Evolutionary conservation across 2,888 invertebrate species (phyloP).

Genomic region (Myathropa florea): DNA sequence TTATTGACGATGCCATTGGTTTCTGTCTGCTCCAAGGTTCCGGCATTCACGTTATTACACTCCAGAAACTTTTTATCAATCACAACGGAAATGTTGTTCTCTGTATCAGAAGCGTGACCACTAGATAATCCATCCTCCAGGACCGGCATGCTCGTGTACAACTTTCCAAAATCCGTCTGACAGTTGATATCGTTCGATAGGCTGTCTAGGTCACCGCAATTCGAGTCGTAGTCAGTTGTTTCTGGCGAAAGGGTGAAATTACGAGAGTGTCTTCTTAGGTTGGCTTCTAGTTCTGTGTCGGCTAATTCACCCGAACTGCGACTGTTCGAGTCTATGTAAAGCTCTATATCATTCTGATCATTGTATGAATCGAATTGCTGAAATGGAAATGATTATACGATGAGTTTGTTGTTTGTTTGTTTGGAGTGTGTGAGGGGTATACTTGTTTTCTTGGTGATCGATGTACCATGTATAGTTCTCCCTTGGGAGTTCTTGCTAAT

Average conservation of each 20-base stretch:
- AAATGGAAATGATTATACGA: not conserved
- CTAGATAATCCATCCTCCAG: slow-evolving; percentile 97
- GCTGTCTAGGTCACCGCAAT: slow-evolving; percentile 92
- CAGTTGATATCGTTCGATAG: slow-evolving; percentile 80
- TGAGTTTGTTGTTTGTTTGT: not conserved
- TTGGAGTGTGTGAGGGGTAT: not conserved
- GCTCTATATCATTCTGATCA: slow-evolving; percentile 79
- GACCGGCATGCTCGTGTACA: slow-evolving; percentile 92
- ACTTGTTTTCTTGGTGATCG: slow-evolving; percentile 78
- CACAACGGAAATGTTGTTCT: slow-evolving; percentile 85
- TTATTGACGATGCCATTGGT: slow-evolving; percentile 65
- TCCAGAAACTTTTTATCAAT: slow-evolving; percentile 74
- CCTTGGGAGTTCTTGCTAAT: slow-evolving; percentile 80
- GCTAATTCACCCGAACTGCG: slow-evolving; percentile 79
- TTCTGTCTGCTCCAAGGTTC: slow-evolving; percentile 71
- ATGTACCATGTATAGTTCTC: slow-evolving; percentile 78
- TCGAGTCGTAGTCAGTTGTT: slow-evolving; percentile 95
- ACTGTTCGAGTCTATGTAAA: slow-evolving; percentile 80
- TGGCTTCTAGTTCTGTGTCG: slow-evolving; percentile 78
- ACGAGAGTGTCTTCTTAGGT: slow-evolving; percentile 83
- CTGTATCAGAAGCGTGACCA: slow-evolving; percentile 95
- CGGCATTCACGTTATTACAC: slow-evolving; percentile 37
- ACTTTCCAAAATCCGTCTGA: slow-evolving; percentile 83
- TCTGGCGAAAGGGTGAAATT: slow-evolving; percentile 96
- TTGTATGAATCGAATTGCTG: slow-evolving; percentile 75